phyloP scores from a whole-genome alignment of 2,797 vertebrate species.

The Enoplosus armatus region DNA sequence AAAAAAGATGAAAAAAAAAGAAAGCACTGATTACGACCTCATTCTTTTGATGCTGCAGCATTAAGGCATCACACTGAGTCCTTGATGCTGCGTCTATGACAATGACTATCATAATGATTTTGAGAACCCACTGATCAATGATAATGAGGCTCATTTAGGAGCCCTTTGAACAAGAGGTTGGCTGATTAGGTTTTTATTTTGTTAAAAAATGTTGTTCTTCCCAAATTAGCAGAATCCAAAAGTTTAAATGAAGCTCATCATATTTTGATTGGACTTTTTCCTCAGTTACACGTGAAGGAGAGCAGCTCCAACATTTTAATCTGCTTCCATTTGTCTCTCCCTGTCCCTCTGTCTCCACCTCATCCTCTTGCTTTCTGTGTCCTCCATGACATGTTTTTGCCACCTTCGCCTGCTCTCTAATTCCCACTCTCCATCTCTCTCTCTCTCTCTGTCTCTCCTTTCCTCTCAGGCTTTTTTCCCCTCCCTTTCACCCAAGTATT shows the following conservation, averaged over 20 bases:
- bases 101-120: constrained; percentile 37
- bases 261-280: constrained; percentile 28
- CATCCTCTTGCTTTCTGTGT: background rate
- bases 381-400: constrained; percentile 5
- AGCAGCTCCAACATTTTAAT: constrained; percentile 6
- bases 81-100: constrained; percentile 24
- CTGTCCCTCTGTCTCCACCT: background rate
- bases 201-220: constrained; percentile 16
- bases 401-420: background rate
- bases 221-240: constrained; percentile 14
- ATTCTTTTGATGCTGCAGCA: constrained; percentile 15
- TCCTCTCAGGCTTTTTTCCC: constrained; percentile 14
- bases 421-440: constrained; percentile 3
- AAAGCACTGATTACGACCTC: constrained; percentile 16
- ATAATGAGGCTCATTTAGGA: constrained; percentile 33
- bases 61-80: constrained; percentile 24
- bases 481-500: constrained; percentile 26
- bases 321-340: background rate
- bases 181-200: constrained; percentile 41
- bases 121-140: constrained; percentile 35
- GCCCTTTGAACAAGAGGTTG: constrained; percentile 24
- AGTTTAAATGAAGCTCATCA: constrained; percentile 13
- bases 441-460: background rate
- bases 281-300: background rate
- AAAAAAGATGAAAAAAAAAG: background rate